phyloP scores from a whole-genome alignment of 2,113 vertebrate genomes.

The Hypanus sabinus region DNA sequence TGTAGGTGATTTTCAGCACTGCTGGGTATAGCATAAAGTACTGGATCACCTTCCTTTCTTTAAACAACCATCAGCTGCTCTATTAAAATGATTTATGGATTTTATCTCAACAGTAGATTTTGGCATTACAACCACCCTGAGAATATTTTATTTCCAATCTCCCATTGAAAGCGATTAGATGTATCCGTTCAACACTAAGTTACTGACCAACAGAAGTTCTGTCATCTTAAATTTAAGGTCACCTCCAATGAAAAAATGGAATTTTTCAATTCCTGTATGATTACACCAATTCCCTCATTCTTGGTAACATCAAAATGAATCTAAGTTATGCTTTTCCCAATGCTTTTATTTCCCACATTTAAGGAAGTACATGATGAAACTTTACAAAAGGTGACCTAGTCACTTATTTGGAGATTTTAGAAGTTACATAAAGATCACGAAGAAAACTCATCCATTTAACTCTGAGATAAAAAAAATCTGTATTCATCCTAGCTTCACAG shows the following conservation, averaged over 20 bases:
- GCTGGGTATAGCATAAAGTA: too few species aligned
- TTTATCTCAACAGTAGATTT: neutral
- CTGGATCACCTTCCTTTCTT: too few species aligned
- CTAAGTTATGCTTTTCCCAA: neutral
- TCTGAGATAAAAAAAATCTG: neutral
- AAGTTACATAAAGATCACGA: neutral
- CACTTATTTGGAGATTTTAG: neutral
- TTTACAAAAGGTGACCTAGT: neutral
- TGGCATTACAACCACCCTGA: neutral
- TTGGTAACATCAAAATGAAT: neutral
- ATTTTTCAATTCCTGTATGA: neutral
- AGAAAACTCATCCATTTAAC: neutral
- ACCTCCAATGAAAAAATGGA: neutral
- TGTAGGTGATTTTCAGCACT: too few species aligned
- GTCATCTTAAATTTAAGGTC: neutral
- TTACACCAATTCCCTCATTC: neutral
- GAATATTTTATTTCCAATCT: neutral
- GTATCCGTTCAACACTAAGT: neutral
- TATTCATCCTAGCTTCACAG: neutral
- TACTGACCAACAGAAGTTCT: neutral
- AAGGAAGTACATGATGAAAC: neutral
- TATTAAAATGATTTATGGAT: neutral
- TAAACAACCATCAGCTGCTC: neutral
- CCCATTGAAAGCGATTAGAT: neutral
- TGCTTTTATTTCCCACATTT: neutral